A percentile compares a stretch with the other conserved stretches of the same genome.
These are phyloP conservation scores for Episyrphus balteatus DNA, from an alignment of 1,140 invertebrate genomes.

Conservation along the genomic window DNA sequence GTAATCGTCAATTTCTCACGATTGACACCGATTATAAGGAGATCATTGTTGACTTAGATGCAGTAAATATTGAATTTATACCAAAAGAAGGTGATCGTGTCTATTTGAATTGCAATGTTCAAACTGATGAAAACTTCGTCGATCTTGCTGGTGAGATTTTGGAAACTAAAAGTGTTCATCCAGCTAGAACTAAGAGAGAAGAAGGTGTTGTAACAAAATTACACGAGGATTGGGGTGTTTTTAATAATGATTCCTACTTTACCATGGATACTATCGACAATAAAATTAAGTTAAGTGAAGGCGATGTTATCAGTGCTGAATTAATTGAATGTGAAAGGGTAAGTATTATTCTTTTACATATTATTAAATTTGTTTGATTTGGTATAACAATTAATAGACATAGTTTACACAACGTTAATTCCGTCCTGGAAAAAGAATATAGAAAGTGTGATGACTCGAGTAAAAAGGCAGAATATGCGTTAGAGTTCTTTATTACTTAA, in stretches of 20 bases:
- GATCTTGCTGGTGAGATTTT: conserved; percentile 27
- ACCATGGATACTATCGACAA: conserved; percentile 13
- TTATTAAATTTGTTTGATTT: too few species aligned
- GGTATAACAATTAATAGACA: too few species aligned
- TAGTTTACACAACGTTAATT: too few species aligned
- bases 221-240: conserved; percentile 9
- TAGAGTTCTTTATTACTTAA: too few species aligned
- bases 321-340: conserved; percentile 26
- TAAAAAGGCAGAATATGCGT: too few species aligned
- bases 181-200: conserved; percentile 10
- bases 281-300: conserved; percentile 11
- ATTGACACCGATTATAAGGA: conserved; percentile 42
- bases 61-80: conserved; percentile 39
- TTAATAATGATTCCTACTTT: conserved; percentile 13
- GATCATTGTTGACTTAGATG: conserved; percentile 43
- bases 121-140: conserved; percentile 18
- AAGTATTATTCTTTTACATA: conserved; percentile 2
- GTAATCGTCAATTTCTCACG: conserved; percentile 36
- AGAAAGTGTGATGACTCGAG: too few species aligned
- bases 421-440: too few species aligned
- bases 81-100: conserved; percentile 29
- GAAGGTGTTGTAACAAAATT: conserved; percentile 15
- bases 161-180: conserved; percentile 15
- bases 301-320: conserved; percentile 20
- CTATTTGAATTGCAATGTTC: conserved; percentile 18